Percentiles rank a stretch among this genome's conserved stretches.
Evolutionary conservation across 2,888 invertebrate species (phyloP).

Genomic region (Heliconius ismenius): DNA sequence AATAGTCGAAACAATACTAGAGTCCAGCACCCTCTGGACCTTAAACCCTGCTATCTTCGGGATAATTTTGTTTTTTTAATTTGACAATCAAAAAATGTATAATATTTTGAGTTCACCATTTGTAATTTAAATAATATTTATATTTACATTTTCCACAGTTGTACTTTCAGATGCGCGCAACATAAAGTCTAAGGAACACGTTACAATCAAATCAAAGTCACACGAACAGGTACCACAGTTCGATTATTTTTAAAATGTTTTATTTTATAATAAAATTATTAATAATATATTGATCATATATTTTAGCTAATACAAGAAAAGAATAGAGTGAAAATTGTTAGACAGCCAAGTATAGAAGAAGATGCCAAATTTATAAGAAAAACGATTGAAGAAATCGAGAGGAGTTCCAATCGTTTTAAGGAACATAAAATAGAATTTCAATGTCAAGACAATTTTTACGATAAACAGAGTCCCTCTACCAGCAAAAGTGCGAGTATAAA

Average conservation of each 20-base stretch:
- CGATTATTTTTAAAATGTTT: conserved; percentile 35
- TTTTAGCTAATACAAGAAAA: conserved; percentile 52
- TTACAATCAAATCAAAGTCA: conserved; percentile 58
- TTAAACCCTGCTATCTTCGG: too few relatives aligned
- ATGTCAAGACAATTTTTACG: conserved; percentile 37
- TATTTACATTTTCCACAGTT: conserved; percentile 39
- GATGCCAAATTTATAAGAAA: conserved; percentile 75
- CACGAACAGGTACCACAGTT: conserved; percentile 67
- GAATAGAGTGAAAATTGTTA: conserved; percentile 57
- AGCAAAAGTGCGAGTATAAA: conserved; percentile 55
- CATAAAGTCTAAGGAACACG: conserved; percentile 55
- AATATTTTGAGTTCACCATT: neutral
- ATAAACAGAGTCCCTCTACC: conserved; percentile 53
- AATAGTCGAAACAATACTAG: too few relatives aligned
- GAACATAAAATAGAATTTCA: conserved; percentile 51
- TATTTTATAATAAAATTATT: conserved; percentile 39
- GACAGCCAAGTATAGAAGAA: conserved; percentile 75
- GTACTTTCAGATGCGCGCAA: conserved; percentile 61
- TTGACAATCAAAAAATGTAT: neutral
- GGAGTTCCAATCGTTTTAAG: conserved; percentile 66
- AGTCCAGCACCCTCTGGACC: too few relatives aligned
- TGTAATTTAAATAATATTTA: neutral
- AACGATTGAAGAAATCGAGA: conserved; percentile 77
- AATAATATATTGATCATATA: conserved; percentile 3
- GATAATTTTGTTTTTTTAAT: neutral